Percentiles rank a stretch among this genome's conserved stretches.
Evolutionary conservation across 2,113 vertebrate genomes (phyloP).

Genomic region (Leucopsar rothschildi): DNA sequence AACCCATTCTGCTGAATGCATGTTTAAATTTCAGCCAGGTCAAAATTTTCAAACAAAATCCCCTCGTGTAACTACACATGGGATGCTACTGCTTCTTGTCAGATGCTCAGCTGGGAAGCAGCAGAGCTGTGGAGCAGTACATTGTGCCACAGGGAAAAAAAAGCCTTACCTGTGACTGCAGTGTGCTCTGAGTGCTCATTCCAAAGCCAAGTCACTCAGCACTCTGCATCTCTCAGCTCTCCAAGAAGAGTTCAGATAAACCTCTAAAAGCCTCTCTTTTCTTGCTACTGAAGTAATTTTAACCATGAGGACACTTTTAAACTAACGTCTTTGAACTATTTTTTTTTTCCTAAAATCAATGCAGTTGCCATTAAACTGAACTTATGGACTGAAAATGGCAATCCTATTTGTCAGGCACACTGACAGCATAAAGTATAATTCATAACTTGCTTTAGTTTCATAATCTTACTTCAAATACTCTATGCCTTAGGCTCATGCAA

Average conservation of each 20-base stretch:
- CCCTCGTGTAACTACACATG: neutral
- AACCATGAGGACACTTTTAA: neutral
- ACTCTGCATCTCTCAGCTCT: neutral
- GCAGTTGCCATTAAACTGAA: neutral
- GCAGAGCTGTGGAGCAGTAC: fast-evolving
- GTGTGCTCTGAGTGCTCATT: neutral
- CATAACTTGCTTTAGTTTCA: neutral
- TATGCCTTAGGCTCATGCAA: neutral
- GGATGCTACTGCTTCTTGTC: neutral
- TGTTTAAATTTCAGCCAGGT: neutral
- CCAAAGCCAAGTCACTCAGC: neutral
- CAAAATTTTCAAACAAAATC: neutral
- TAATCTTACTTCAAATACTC: neutral
- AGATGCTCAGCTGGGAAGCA: neutral
- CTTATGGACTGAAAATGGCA: fast-evolving
- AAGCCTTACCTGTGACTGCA: neutral
- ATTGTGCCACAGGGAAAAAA: neutral
- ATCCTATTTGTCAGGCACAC: neutral
- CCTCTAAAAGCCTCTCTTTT: neutral
- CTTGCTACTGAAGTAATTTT: neutral
- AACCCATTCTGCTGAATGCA: neutral
- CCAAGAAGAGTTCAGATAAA: neutral
- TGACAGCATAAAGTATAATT: neutral
- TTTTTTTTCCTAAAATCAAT: neutral
- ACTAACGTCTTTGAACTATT: neutral